Evolutionary conservation across 2,797 vertebrate species (phyloP).

Genomic region (Coilia nasus): DNA sequence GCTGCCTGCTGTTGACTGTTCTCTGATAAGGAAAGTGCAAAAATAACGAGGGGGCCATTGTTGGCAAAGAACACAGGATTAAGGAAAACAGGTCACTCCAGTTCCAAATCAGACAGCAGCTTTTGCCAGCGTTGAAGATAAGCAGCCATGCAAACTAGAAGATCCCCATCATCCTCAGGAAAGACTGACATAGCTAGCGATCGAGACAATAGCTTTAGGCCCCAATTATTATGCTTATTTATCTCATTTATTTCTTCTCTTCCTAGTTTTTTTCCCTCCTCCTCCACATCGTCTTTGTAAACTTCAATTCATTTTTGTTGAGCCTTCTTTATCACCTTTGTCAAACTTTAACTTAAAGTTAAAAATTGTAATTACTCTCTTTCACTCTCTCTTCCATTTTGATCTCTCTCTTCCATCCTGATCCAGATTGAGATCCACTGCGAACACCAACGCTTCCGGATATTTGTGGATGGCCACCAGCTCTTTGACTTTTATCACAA

Average conservation of each 20-base stretch:
- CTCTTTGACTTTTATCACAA: constrained; percentile 99
- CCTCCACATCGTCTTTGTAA: not conserved
- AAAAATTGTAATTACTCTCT: not conserved
- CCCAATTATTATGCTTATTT: constrained; percentile 27
- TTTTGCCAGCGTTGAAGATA: constrained; percentile 48
- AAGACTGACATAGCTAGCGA: not conserved
- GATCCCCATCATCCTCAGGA: not conserved
- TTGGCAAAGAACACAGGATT: constrained; percentile 45
- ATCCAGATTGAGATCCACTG: constrained; percentile 96
- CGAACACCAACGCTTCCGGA: constrained; percentile 95
- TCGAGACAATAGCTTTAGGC: constrained; percentile 36
- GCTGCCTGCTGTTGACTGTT: not conserved
- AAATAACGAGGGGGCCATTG: constrained; percentile 48
- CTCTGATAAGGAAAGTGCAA: constrained; percentile 38
- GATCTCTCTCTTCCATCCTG: constrained; percentile 41
- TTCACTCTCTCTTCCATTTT: constrained; percentile 24
- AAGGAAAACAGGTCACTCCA: constrained; percentile 49
- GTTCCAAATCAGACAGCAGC: constrained; percentile 48
- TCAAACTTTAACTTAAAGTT: too few species aligned
- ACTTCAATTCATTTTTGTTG: too few species aligned
- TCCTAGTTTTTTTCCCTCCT: not conserved
- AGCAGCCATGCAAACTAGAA: constrained; percentile 42
- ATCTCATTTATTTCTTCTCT: not conserved
- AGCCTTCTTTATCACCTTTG: too few species aligned
- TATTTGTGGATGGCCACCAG: constrained; percentile 98